Conservation (phyloP, 2,888 invertebrate species). For the Athalia rosae region DNA sequence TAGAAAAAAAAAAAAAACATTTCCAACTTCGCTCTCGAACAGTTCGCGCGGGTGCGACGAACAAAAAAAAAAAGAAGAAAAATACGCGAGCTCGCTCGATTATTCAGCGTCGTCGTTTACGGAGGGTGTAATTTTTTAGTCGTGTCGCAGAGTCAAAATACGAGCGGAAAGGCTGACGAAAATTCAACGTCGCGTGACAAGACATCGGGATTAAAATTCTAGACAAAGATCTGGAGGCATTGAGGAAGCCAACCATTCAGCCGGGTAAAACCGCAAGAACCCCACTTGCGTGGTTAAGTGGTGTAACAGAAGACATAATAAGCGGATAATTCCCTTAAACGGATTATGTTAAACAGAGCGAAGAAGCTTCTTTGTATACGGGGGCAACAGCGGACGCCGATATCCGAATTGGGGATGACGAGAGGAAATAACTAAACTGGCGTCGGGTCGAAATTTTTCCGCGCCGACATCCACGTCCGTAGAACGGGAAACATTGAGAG, state of each 20-base stretch:
- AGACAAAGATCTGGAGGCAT: slow-evolving; percentile 34
- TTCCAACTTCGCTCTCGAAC: no score
- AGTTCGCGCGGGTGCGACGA: no score
- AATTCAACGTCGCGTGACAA: neutral
- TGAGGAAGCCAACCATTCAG: neutral
- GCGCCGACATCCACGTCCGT: no score
- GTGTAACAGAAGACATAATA: slow-evolving; percentile 54
- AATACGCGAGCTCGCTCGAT: no score
- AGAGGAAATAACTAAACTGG: neutral
- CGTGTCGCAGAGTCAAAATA: neutral
- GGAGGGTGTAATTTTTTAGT: neutral
- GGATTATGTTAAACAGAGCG: slow-evolving; percentile 51
- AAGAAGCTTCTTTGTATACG: slow-evolving; percentile 32
- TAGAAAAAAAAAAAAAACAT: no score
- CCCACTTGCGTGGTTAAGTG: slow-evolving; percentile 38
- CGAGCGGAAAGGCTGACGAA: neutral
- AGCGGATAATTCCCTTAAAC: slow-evolving; percentile 55
- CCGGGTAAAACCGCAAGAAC: neutral
- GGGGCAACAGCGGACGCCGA: neutral
- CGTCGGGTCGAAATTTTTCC: neutral
- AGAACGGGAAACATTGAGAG: no score
- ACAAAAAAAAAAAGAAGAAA: no score
- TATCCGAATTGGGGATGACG: neutral
- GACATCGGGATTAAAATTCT: slow-evolving; percentile 31
- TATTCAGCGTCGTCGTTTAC: no score